Evolutionary conservation across 92 coral and sea anemone species (phyloP), one percentile per base, ranked within the genome.

Genomic region (Siderastrea siderea): DNA sequence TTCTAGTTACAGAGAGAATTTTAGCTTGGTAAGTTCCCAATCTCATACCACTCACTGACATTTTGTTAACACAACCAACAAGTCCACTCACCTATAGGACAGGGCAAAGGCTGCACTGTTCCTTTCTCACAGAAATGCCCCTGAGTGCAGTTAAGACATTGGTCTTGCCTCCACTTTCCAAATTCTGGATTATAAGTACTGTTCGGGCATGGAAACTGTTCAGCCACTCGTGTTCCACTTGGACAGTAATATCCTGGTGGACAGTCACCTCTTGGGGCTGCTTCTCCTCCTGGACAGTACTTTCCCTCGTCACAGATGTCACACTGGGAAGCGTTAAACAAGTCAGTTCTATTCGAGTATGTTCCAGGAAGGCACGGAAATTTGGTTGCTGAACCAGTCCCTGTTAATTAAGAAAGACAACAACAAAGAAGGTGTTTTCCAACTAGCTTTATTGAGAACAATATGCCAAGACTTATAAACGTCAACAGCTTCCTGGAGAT

Each of bases 361-460:
- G 98, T 95, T 49, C 99, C 99, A 74, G 99, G 99, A 61, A 92
- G 97, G 46, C 99, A 97, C 5, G 99, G 99, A 79, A 90, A 97
- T 85, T 97, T 97, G 50, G 99, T 97, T 47, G 99, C 98, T 9
- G 99, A 92, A 7, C 96, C 96, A 16, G 99, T 97, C 52, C 99
- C 99, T 95, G 87, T 54, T 52, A 5, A 38, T 6, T 2, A 51
- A 3, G 17, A 14, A 3, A 53, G 26, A 84, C 4, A 61, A 19
- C 11, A 48, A 0, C 48, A 26, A 47, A 12, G 38, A 26, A 26
- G 38, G 38, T 26, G 38, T 26, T 26, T 26, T 26, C 38, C 38
- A 26, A 26, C 38, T 26, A 26, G 38, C 38, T 26, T 26, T 26
- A 26, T 0, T 26, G 38, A 26, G 0, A 26, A 26, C 38, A 26